Base-by-base conservation (phyloP, 2,113 vertebrate species). In the Oryzias javanicus region DNA sequence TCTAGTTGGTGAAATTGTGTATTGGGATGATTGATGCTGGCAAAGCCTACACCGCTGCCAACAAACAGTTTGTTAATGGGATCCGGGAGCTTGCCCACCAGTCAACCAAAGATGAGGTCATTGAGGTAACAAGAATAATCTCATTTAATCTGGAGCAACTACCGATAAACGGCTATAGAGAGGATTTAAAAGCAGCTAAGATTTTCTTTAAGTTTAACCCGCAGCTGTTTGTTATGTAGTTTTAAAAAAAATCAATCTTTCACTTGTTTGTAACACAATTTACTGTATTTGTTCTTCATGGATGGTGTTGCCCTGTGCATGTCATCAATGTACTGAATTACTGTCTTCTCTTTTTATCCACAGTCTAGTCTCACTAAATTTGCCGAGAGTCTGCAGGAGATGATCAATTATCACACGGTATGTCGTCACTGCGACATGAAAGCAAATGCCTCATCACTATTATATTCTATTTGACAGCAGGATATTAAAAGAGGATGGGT, bases 371-470 rank as follows among this genome's bases (percentile, higher is more conserved):
- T 99, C 85, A 92, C 89, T 0, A 98, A 94, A 80, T 98, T 98
- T 91, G 97, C 97, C 0, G 95, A 98, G 70, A 98, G 92, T 48
- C 92, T 98, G 60, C 95, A 97, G 78, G 96, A 99, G 88, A 99
- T 99, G 96, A 95, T 95, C 84, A 96, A 95, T 91, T 99, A 97
- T 82, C 96, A 99, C 85, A 96, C 93, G 72, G 97, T 99, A 93
- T 79, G 94, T 90, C 56, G 7, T 49, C 51, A 72, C 67, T 82
- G 61, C 24, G 48, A 60, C 69, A 68, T 72, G 74, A 81, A 78
- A 80, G 60, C 18, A 24, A 65, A 81, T 70, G 70, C 47, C 22
- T 53, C 48, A 6, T 57, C 29, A 19, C 13, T 41, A 20, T 42
- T 1, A 6, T 12, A 24, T 22, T 3, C 0, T 27, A 0, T n/a